Evolutionary conservation across 2,797 vertebrate genomes (phyloP).

Genomic region (Chloroceryle inda): DNA sequence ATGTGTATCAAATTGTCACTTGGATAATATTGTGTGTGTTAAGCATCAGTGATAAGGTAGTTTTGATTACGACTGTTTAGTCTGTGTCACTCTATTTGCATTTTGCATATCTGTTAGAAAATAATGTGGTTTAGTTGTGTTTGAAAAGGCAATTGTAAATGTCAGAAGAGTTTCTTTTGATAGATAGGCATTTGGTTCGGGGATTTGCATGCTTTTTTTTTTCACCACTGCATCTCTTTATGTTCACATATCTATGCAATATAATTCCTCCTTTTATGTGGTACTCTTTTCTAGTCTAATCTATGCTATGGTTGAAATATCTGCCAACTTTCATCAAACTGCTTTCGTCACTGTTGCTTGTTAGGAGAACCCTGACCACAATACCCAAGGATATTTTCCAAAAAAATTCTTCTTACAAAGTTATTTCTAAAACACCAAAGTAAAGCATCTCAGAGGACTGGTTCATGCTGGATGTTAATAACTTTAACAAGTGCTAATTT

Average conservation of each 20-base stretch:
- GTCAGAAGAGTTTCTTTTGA: conserved; percentile 6
- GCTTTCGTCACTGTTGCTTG: background rate
- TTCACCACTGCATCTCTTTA: background rate
- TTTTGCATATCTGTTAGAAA: background rate
- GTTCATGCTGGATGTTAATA: background rate
- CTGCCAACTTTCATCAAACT: background rate
- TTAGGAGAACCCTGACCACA: background rate
- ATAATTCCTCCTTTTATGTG: conserved; percentile 2
- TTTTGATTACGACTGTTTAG: background rate
- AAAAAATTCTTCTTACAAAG: background rate
- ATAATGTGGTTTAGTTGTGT: background rate
- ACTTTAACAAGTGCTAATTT: background rate
- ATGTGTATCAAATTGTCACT: background rate
- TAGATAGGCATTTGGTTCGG: background rate
- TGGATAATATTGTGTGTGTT: background rate
- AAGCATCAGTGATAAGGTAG: background rate
- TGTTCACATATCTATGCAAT: background rate
- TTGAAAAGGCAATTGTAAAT: background rate
- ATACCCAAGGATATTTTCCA: background rate
- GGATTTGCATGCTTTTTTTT: background rate
- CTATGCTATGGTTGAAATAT: background rate
- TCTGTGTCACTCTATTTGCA: background rate
- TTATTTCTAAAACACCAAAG: background rate
- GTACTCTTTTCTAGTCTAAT: conserved; percentile 23
- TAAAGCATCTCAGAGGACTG: background rate